Conservation (phyloP, 2,113 vertebrate species). For the Pipa parva region DNA sequence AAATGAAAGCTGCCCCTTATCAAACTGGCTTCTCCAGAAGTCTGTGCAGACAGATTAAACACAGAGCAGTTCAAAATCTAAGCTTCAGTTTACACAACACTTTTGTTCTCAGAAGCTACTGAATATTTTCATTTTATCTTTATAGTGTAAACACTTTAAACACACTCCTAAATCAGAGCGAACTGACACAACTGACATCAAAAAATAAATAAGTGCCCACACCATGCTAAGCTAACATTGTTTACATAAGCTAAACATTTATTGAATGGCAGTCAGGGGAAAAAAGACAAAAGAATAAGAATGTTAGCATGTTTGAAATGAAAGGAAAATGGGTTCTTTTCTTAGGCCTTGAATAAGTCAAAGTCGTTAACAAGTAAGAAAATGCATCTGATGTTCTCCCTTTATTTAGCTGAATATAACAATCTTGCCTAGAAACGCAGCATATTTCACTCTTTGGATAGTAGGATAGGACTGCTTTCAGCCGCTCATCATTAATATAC, state of each 20-base stretch:
- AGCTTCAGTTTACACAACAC: neutral
- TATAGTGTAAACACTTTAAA: conserved; percentile 5
- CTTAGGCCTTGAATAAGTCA: no score
- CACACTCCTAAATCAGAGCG: neutral
- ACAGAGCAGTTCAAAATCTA: neutral
- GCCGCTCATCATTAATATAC: no score
- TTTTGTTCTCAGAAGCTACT: neutral
- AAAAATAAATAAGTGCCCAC: conserved; percentile 27
- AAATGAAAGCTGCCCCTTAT: neutral
- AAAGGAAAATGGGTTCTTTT: no score
- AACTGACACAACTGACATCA: conserved; percentile 8
- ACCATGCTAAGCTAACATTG: conserved; percentile 19
- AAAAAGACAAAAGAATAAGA: neutral
- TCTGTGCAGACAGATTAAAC: conserved; percentile 5
- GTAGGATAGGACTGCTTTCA: no score
- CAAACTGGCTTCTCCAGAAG: neutral
- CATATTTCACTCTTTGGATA: no score
- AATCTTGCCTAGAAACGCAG: no score
- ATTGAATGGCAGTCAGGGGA: conserved; percentile 14
- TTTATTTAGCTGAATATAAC: no score
- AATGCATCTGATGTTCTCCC: no score
- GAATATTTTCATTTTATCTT: neutral
- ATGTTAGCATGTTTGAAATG: neutral
- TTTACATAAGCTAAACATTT: conserved; percentile 19
- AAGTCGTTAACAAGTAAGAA: no score